Percentiles rank a stretch among this genome's conserved stretches.
phyloP scores from a whole-genome alignment of 37 sponge, comb jelly and placozoan genomes.

The Haliclona indistincta region DNA sequence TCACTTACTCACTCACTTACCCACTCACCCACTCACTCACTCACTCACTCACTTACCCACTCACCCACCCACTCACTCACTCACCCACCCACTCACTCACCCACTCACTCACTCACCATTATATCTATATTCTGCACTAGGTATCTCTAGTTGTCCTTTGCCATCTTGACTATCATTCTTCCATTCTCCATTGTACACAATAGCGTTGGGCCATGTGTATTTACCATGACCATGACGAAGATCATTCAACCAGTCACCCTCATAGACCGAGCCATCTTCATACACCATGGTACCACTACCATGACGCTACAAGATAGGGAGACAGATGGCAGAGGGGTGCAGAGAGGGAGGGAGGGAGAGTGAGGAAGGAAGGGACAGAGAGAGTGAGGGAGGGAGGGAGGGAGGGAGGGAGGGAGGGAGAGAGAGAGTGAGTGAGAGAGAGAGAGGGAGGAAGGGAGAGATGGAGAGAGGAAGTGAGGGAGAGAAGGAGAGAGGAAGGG shows the following conservation, averaged over 20 bases:
- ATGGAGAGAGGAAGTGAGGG: no score
- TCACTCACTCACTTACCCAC: no score
- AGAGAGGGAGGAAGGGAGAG: neutral
- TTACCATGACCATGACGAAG: slow-evolving; percentile 85
- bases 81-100: no score
- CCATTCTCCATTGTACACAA: slow-evolving; percentile 82
- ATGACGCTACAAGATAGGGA: slow-evolving; percentile 52
- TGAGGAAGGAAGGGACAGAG: no score
- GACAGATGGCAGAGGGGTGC: neutral
- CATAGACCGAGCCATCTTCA: slow-evolving; percentile 65
- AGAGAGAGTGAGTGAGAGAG: no score
- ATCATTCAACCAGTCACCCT: slow-evolving; percentile 78
- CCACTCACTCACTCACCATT: slow-evolving; percentile 4
- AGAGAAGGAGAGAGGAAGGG: neutral
- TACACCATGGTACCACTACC: slow-evolving; percentile 80
- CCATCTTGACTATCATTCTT: slow-evolving; percentile 62
- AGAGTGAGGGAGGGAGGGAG: no score
- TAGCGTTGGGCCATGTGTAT: slow-evolving; percentile 49
- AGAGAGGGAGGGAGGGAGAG: neutral
- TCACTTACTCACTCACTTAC: no score
- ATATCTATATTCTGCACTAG: slow-evolving; percentile 1
- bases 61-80: no score
- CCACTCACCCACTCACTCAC: no score
- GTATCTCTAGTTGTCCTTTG: slow-evolving; percentile 40
- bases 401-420: no score